Conservation (phyloP, 2,888 invertebrate species). For the Hyalella azteca region DNA sequence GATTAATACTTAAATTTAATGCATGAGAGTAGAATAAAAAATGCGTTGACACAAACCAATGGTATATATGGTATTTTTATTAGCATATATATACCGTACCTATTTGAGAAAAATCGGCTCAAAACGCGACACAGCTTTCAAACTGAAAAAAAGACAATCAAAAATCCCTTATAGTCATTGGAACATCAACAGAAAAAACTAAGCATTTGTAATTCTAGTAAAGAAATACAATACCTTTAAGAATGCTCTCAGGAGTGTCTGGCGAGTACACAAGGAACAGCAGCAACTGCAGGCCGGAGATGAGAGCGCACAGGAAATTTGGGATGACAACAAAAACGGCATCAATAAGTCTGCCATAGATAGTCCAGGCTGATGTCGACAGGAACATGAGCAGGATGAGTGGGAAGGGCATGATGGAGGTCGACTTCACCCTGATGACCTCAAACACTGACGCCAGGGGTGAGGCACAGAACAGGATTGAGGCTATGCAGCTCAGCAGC, state of each 20-base stretch:
- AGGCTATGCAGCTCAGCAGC: conserved; percentile 59
- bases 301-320: conserved; percentile 77
- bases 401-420: conserved; percentile 86
- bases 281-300: conserved; percentile 77
- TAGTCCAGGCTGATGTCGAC: conserved; percentile 78
- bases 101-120: too few species aligned
- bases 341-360: conserved; percentile 78
- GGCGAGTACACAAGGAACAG: conserved; percentile 73
- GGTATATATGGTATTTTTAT: too few species aligned
- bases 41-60: too few species aligned
- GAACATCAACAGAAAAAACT: too few species aligned
- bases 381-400: conserved; percentile 81
- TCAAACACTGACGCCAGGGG: conserved; percentile 66
- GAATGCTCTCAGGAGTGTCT: conserved; percentile 36
- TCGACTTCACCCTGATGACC: conserved; percentile 80
- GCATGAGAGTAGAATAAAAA: too few species aligned
- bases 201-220: too few species aligned
- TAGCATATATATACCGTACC: too few species aligned
- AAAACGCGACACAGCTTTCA: too few species aligned
- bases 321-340: conserved; percentile 80
- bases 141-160: too few species aligned
- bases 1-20: too few species aligned
- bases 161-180: too few species aligned
- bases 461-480: conserved; percentile 63
- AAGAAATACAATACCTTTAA: neutral